phyloP scores from a whole-genome alignment of 2,888 invertebrate species.

The Sarcophaga carnaria region DNA sequence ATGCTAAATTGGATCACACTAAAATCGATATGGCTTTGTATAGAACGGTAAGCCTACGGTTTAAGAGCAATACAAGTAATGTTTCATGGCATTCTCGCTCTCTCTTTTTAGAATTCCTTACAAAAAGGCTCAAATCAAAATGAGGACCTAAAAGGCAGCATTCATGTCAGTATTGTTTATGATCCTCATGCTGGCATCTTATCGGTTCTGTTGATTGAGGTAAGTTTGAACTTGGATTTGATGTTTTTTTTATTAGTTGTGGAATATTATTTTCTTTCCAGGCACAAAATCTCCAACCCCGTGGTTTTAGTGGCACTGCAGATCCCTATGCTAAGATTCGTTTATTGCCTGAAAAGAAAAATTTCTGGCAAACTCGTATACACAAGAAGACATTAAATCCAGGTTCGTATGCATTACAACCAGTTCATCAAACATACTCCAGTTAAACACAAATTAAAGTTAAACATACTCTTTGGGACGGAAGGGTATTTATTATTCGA shows the following conservation, averaged over 20 bases:
- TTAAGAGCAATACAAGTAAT: not conserved
- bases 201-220: conserved; percentile 86
- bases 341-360: conserved; percentile 84
- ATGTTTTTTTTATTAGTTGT: not conserved
- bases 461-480: too few relatives aligned
- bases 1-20: conserved; percentile 85
- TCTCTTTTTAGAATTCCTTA: conserved; percentile 74
- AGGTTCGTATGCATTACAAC: conserved; percentile 76
- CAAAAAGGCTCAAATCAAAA: conserved; percentile 76
- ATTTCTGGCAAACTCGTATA: conserved; percentile 85
- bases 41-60: conserved; percentile 80
- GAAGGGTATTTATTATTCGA: too few relatives aligned
- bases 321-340: conserved; percentile 87
- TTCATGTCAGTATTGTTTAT: conserved; percentile 85
- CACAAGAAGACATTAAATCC: conserved; percentile 86
- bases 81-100: not conserved
- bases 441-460: too few relatives aligned
- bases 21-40: conserved; percentile 85
- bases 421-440: too few relatives aligned
- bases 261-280: conserved; percentile 69
- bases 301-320: conserved; percentile 85
- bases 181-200: conserved; percentile 86
- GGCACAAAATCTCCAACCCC: conserved; percentile 84
- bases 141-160: conserved; percentile 84
- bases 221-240: conserved; percentile 73